phyloP scores from a whole-genome alignment of 2,888 invertebrate genomes.

The Pseudoips prasinana region DNA sequence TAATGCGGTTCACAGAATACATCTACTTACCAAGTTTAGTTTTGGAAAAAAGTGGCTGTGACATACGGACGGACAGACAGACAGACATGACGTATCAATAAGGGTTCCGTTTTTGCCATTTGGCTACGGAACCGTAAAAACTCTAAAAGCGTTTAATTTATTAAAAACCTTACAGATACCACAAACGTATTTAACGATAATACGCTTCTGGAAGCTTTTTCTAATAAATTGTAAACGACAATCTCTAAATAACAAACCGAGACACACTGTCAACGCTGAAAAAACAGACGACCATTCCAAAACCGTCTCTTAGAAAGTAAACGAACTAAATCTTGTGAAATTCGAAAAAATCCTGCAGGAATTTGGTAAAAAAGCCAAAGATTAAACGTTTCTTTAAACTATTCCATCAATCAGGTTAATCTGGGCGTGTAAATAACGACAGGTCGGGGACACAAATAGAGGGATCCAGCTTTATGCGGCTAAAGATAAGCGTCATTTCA shows the following conservation, averaged over 20 bases:
- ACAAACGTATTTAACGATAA: no score
- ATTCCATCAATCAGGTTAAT: conserved; percentile 53
- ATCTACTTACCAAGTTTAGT: no score
- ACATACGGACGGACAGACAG: no score
- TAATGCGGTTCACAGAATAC: no score
- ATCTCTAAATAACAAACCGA: background rate
- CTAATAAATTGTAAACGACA: no score
- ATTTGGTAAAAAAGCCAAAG: conserved; percentile 43
- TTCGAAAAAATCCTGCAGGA: conserved; percentile 18
- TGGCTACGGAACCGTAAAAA: no score
- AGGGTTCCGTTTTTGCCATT: no score
- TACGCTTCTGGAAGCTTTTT: no score
- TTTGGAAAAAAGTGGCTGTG: no score
- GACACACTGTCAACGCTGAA: conserved; percentile 7
- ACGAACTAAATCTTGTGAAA: conserved; percentile 25
- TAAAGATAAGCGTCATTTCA: conserved; percentile 27
- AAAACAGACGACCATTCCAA: conserved; percentile 17
- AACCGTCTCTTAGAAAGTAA: conserved; percentile 25
- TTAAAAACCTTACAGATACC: no score
- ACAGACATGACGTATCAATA: no score
- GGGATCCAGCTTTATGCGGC: conserved; percentile 19
- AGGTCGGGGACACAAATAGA: conserved; percentile 34
- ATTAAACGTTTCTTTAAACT: conserved; percentile 45
- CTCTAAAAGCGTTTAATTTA: no score
- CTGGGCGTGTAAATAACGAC: conserved; percentile 42